These are phyloP conservation scores for Petrocephalus microphthalmus DNA, from an alignment of 2,113 vertebrate species.

Conservation along the genomic window DNA sequence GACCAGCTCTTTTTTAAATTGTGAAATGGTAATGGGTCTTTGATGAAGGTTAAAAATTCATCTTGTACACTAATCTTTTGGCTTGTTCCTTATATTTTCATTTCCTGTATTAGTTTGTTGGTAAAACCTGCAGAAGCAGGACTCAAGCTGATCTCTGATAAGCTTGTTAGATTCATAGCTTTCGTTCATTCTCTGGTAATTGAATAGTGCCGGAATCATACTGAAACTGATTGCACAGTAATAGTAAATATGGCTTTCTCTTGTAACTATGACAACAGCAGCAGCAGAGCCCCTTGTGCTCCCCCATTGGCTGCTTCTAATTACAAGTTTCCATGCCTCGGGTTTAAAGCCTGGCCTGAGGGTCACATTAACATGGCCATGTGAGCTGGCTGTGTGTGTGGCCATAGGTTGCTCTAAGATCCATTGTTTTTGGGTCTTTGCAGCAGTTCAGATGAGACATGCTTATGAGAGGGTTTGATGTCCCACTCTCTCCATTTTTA, in stretches of 20 bases:
- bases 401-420: neutral
- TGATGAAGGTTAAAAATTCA: neutral
- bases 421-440: neutral
- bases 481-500: neutral
- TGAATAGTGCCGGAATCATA: neutral
- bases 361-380: neutral
- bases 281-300: neutral
- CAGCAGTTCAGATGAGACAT: neutral
- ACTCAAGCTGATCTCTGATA: neutral
- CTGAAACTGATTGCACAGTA: neutral
- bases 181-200: neutral
- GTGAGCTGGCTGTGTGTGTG: neutral
- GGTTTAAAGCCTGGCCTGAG: neutral
- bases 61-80: neutral
- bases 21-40: neutral
- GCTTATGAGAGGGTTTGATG: neutral
- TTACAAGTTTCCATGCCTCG: neutral
- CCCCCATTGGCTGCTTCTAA: neutral
- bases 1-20: neutral
- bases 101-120: neutral
- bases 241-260: slow-evolving; percentile 5
- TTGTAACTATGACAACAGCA: slow-evolving; percentile 16
- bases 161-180: neutral
- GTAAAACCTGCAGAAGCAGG: neutral
- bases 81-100: neutral